Base-by-base conservation (phyloP, 2,888 invertebrate species). In the Pediacus dermestoides region DNA sequence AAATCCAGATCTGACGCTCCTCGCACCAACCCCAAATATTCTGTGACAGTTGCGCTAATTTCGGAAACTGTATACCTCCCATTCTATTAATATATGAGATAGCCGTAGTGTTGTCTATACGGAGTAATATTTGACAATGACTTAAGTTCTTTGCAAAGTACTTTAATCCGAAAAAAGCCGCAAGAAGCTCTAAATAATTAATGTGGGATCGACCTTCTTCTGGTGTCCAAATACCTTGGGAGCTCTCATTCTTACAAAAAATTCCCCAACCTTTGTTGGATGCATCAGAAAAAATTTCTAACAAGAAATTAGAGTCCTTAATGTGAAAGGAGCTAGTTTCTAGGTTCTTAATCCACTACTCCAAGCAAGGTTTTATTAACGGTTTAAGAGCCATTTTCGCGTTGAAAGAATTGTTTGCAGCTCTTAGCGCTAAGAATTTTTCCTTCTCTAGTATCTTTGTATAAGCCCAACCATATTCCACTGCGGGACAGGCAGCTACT, bases 11-110 rank as follows among this genome's bases (percentile, higher is more conserved):
- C 25, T 34, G 18, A 12, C 27, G 16, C n/a, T 13, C 12, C 30
- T 44, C 41, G 15, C 45, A 45, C 42, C 38, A 45, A 6, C 18
- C 11, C 44, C 44, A 44, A 25, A 40, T 39, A 14, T 10, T 10
- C 22, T 26, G 16, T 14, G 25, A 15, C 4, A 43, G 14, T 2
- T 27, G 7, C 30, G 37, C 34, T 9, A 44, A 15, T 21, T 41
- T 25, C 9, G 26, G 30, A 27, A 12, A 44, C 9, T 27, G 9
- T 2, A 30, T 10, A 15, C 39, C 16, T 9, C 43, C 43, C 38
- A 38, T 43, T 28, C 16, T 16, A 22, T 43, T 39, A 11, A 41
- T 27, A 21, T 34, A 44, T 3, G 38, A 16, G 2, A 44, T 16
- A 3, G 41, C 44, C 6, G 41, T 40, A 2, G 30, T 34, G 16